phyloP scores from a whole-genome alignment of 2,113 vertebrate species.

The human (Homo sapiens) region GRCh38 chrX:73355001-73355500 shows the following conservation, averaged over 20 bases:
- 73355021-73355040: neutral
- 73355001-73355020: neutral
- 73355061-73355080: neutral
- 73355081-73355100: neutral
- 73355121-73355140: neutral
- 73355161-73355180: neutral
- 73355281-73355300: neutral
- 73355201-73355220: neutral
- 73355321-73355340: neutral
- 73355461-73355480: neutral
- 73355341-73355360: neutral
- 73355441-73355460: neutral
- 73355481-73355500: neutral
- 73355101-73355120: neutral
- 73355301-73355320: neutral
- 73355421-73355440: neutral
- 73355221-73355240: neutral
- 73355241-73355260: neutral
- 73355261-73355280: neutral
- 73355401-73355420: neutral
- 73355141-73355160: neutral
- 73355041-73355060: neutral
- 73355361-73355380: neutral
- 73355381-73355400: neutral
- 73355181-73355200: neutral